Conservation (phyloP, 2,797 vertebrate species). For the Melanogrammus aeglefinus region DNA sequence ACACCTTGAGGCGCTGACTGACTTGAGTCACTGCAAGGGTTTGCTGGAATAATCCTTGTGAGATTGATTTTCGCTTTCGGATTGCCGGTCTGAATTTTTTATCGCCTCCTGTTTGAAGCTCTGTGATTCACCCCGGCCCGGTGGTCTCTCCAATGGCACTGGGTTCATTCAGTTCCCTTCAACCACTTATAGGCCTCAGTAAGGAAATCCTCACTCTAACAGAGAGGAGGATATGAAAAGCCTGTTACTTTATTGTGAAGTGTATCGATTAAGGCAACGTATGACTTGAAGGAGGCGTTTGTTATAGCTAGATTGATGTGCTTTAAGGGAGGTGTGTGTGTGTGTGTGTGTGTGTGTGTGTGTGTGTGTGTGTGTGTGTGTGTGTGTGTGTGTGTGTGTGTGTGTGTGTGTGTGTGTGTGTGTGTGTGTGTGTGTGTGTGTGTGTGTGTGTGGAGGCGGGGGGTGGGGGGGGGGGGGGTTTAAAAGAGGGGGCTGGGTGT, state of each 20-base stretch:
- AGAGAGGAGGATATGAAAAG: neutral
- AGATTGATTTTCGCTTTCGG: neutral
- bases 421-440: no score
- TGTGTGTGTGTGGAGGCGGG: neutral
- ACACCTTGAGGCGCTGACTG: neutral
- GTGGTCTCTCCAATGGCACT: neutral
- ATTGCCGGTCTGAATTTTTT: neutral
- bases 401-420: no score
- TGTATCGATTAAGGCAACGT: neutral
- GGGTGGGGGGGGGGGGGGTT: no score
- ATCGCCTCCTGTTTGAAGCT: neutral
- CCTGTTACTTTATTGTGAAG: neutral
- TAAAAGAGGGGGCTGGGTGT: slow-evolving; percentile 28
- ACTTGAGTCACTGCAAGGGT: no score
- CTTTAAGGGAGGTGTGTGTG: no score
- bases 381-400: no score
- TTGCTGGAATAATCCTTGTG: no score
- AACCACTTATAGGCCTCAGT: neutral
- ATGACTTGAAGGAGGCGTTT: no score
- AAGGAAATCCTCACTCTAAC: neutral
- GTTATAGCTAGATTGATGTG: no score
- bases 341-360: no score
- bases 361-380: slow-evolving; percentile 3
- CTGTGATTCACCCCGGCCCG: neutral
- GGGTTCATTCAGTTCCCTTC: neutral